Evolutionary conservation across 2,113 vertebrate species (phyloP).

Genomic region (Phalacrocorax brasilianus): DNA sequence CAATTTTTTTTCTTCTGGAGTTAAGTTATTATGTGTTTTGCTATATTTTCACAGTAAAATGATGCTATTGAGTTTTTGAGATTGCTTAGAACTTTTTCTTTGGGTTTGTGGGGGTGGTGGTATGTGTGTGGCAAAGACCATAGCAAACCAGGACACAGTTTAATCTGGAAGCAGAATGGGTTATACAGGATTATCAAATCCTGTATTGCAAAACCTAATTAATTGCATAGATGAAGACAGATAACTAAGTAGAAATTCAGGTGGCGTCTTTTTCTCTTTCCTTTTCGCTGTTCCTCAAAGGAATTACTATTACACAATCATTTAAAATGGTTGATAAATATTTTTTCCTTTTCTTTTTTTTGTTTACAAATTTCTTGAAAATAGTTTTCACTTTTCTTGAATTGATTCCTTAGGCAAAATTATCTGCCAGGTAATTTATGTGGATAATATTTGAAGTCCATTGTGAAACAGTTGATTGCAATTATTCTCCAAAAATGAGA

Average conservation of each 20-base stretch:
- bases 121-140: neutral
- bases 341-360: neutral
- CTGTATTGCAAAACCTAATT: neutral
- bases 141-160: neutral
- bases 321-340: neutral
- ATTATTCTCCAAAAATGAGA: neutral
- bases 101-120: neutral
- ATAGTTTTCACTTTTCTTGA: neutral
- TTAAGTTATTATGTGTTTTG: neutral
- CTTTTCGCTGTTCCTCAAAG: neutral
- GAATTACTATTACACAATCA: neutral
- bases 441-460: neutral
- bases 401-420: neutral
- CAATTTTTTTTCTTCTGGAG: neutral
- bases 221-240: conserved; percentile 32
- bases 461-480: neutral
- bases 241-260: conserved; percentile 4
- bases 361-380: neutral
- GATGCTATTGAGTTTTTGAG: neutral
- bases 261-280: neutral
- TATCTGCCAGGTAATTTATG: neutral
- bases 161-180: neutral
- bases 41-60: neutral
- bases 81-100: neutral
- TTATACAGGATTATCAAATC: neutral